Base-by-base conservation (phyloP, 2,797 vertebrate species). In the Acridotheres tristis region DNA sequence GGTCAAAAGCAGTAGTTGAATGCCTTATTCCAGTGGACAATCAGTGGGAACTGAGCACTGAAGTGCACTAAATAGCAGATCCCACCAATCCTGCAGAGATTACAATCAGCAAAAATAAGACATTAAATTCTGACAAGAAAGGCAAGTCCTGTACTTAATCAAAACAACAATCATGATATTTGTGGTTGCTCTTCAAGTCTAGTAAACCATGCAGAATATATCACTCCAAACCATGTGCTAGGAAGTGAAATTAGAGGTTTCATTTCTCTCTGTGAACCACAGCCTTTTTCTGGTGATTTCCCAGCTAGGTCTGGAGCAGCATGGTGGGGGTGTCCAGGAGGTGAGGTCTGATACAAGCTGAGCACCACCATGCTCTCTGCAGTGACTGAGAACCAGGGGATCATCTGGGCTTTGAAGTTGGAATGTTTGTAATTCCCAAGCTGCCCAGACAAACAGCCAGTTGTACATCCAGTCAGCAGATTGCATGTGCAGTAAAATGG, bases 231-330 rank as follows among this genome's bases (percentile, higher is more conserved):
- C 26, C 22, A 1, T 2, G 4, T 22, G 20, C 29, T 61, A 54
- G 7, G 1, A 19, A 48, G 34, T 59, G 30, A 53, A n/a, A 32
- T 36, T 8, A 9, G 2, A 8, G 29, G 11, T 48, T 71, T 59
- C 8, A 14, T 25, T 78, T n/a, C 25, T 68, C 20, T 2, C 1
- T 27, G 14, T 21, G 29, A 88, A 27, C 34, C 11, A 5, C 32
- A 80, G 53, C 20, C 29, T 42, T 32, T 18, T 67, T 45, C 34
- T 67, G 54, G 8, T 36, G 8, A 22, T 27, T 27, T 30, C 65
- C 9, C 16, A 16, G 7, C 42, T 57, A 27, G 30, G 3, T 34
- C 1, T 3, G 3, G 16, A 23, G 23, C 3, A 5, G 16, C 1
- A 2, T 16, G 27, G 30, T 34, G 53, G 68, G 9, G 22, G 2